Evolutionary conservation across 2,113 vertebrate genomes (phyloP), one percentile per base, ranked within the genome.

Genomic region (Labeo catla): DNA sequence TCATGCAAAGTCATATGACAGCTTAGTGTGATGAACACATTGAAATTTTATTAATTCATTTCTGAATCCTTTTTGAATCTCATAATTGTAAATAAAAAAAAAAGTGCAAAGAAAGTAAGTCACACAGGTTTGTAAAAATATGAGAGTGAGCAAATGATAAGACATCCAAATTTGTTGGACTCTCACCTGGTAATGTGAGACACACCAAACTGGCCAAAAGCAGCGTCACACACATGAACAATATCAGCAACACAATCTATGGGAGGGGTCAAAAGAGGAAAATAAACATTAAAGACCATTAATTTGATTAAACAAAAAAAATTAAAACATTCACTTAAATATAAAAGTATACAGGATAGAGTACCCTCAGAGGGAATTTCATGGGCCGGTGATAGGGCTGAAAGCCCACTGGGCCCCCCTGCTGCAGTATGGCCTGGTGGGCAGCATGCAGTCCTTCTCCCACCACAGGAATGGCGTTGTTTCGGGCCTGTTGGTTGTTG

Each of bases 341-440:
- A 61, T 19, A 72, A 43, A 65, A 47, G 1, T 0, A 50, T 21
- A 36, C 11, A n/a, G 12, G 23, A 78, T 4, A 28, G 49, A 16
- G 12, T 87, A 99, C 98, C 96, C 98, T 96, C 91, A 99, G 95
- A 0, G 98, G 96, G 91, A 99, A 99, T 88, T 97, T 95, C 85
- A 97, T 93, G 86, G 98, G 98, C 88, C 97, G 95, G 43, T 96
- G 97, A 91, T 99, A 99, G 84, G 98, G 98, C 93, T 99, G 98
- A 92, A 99, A 99, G 89, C 98, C 98, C 23, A 99, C 97, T 50
- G 98, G 98, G 4, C 97, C 98, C 50, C 98, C 98, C 89, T 99
- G 98, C 78, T 99, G 98, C 76, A 99, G 95, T 89, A 99, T 99
- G 94, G 98, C 98, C 94, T 99, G 98, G 90, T 99, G 98, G 61